Evolutionary conservation across 1,140 invertebrate species (phyloP), one percentile per base, ranked within the genome.

Genomic region (Lithobius niger): DNA sequence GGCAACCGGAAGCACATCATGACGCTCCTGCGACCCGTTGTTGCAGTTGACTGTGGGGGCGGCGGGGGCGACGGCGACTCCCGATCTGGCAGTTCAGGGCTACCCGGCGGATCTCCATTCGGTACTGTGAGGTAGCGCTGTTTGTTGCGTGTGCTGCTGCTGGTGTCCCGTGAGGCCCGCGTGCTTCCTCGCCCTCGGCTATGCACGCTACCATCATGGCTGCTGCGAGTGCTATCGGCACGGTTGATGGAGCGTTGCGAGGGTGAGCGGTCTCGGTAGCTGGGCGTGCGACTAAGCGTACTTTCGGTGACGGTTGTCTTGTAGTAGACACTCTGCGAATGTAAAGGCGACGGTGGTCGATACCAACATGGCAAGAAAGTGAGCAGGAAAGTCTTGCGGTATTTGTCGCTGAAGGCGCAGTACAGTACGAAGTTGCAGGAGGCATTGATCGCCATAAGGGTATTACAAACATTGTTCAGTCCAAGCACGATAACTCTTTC

Each of bases 351-450:
- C 6, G 27, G 21, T 4, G 25, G 45, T 15, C 25, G 24, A 25
- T 26, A 31, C 60, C 61, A 63, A 55, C 73, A 75, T n/a, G 69
- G 69, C 31, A 77, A 79, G 63, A 86, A 79, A 2, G 84, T 72
- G 27, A 74, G 66, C 42, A 78, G 70, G 57, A 88, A 80, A 3
- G 83, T 86, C 56, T 77, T 77, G 25, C 84, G 72, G 70, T 86
- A 88, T 61, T 82, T 82, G 64, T 82, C 80, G 59, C 82, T 84
- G 61, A 88, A 76, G 24, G 80, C 79, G 56, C 83, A 86, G 67
- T 88, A 88, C 28, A 88, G 69, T 48, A 88, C 71, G 68, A 88
- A 87, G 70, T 87, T 87, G 1, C 74, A 75, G 15, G 80, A 75
- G 1, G 84, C 79, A 69, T 86, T 86, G 28, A 86, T 69, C 27